These are phyloP conservation scores for Hyperoplus lanceolatus DNA, from an alignment of 2,797 vertebrate genomes.

Conservation along the genomic window DNA sequence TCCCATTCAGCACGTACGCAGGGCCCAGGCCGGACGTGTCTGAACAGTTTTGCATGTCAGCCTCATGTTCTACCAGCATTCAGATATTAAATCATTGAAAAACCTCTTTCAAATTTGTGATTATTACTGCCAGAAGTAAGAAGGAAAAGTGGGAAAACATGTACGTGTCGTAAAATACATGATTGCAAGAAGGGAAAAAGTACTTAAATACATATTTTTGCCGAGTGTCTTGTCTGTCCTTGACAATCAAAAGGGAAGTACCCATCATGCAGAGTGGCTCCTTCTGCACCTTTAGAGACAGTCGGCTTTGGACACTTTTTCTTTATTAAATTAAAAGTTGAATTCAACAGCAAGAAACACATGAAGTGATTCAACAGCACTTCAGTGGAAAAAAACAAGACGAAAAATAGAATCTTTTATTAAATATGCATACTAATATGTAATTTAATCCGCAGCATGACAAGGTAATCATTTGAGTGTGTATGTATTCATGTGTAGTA, in stretches of 20 bases:
- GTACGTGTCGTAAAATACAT: no score
- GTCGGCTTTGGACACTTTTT: no score
- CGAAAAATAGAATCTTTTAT: no score
- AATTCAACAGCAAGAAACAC: no score
- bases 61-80: conserved; percentile 21
- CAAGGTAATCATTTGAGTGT: not conserved
- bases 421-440: not conserved
- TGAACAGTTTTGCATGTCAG: conserved; percentile 12
- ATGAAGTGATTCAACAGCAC: no score
- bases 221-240: no score
- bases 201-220: not conserved
- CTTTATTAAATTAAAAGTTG: no score
- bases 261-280: not conserved
- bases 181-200: not conserved
- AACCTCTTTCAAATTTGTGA: not conserved
- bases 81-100: conserved; percentile 24
- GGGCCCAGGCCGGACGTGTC: conserved; percentile 24
- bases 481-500: no score
- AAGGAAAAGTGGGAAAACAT: not conserved
- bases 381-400: no score
- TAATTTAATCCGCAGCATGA: not conserved
- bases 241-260: not conserved
- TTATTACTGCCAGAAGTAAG: conserved; percentile 6
- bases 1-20: conserved; percentile 6
- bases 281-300: no score